Evolutionary conservation across 1,140 invertebrate species (phyloP).

Genomic region (Neuroterus valhalla): DNA sequence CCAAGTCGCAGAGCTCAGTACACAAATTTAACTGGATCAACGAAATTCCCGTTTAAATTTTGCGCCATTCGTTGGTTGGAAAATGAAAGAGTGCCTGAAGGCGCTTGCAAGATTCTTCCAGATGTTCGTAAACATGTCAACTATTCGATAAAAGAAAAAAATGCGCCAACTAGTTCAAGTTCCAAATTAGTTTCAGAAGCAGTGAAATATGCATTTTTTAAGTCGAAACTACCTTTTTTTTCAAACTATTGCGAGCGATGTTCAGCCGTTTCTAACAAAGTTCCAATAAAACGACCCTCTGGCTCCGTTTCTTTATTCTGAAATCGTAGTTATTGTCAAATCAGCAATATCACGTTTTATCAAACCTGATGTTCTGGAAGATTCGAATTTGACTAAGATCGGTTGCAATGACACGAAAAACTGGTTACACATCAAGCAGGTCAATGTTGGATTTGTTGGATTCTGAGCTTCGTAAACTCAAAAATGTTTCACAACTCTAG

Average conservation of each 20-base stretch:
- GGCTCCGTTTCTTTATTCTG: slow-evolving; percentile 49
- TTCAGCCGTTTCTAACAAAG: slow-evolving; percentile 51
- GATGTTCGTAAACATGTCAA: slow-evolving; percentile 38
- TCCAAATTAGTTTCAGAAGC: slow-evolving; percentile 45
- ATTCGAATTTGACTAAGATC: slow-evolving; percentile 18
- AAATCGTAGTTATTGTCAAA: slow-evolving; percentile 29
- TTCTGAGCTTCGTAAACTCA: slow-evolving; percentile 33
- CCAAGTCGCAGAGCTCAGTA: slow-evolving; percentile 40
- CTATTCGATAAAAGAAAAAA: slow-evolving; percentile 36
- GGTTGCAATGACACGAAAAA: slow-evolving; percentile 31
- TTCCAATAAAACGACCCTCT: slow-evolving; percentile 51
- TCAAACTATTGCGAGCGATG: slow-evolving; percentile 36
- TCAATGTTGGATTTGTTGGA: slow-evolving; percentile 40
- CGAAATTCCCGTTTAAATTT: slow-evolving; percentile 50
- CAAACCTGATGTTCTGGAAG: slow-evolving; percentile 40
- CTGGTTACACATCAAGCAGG: slow-evolving; percentile 30
- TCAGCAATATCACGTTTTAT: slow-evolving; percentile 37
- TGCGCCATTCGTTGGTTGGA: slow-evolving; percentile 55
- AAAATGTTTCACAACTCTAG: slow-evolving; percentile 33
- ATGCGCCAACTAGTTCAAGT: slow-evolving; percentile 36
- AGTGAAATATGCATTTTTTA: slow-evolving; percentile 46
- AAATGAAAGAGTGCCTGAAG: slow-evolving; percentile 46
- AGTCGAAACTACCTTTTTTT: slow-evolving; percentile 54
- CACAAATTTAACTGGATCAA: slow-evolving; percentile 30
- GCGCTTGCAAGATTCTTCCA: slow-evolving; percentile 41